A percentile compares a stretch with the other conserved stretches of the same genome.
phyloP scores from a whole-genome alignment of 2,113 vertebrate species.

The Capreolus pygargus region DNA sequence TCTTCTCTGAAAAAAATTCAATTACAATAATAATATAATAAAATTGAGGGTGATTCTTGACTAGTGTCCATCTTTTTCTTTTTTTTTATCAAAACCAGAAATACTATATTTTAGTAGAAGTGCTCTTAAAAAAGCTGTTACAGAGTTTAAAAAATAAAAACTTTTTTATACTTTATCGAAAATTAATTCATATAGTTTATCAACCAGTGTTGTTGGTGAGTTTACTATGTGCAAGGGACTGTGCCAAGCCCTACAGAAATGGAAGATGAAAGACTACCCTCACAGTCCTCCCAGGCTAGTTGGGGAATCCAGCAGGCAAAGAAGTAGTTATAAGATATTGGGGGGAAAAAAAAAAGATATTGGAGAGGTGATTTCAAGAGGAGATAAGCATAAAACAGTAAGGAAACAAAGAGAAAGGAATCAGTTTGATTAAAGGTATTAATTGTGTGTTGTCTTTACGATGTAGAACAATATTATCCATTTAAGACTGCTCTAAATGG shows the following conservation, averaged over 20 bases:
- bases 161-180: neutral
- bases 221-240: neutral
- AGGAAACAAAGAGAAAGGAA: neutral
- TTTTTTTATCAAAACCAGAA: neutral
- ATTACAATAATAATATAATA: neutral
- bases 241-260: neutral
- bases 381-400: neutral
- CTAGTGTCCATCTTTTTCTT: neutral
- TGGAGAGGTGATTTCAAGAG: neutral
- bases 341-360: neutral
- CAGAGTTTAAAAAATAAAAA: slow-evolving; percentile 6
- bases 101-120: neutral
- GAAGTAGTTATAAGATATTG: neutral
- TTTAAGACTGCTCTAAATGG: neutral
- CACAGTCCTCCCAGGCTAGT: neutral
- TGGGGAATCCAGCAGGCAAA: neutral
- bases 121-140: neutral
- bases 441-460: neutral
- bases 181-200: neutral
- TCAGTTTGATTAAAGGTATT: neutral
- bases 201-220: neutral
- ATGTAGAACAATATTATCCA: neutral
- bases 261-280: neutral
- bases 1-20: slow-evolving; percentile 43
- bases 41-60: slow-evolving; percentile 10